phyloP scores from a whole-genome alignment of 2,797 vertebrate species.

The Etheostoma nigrum region DNA sequence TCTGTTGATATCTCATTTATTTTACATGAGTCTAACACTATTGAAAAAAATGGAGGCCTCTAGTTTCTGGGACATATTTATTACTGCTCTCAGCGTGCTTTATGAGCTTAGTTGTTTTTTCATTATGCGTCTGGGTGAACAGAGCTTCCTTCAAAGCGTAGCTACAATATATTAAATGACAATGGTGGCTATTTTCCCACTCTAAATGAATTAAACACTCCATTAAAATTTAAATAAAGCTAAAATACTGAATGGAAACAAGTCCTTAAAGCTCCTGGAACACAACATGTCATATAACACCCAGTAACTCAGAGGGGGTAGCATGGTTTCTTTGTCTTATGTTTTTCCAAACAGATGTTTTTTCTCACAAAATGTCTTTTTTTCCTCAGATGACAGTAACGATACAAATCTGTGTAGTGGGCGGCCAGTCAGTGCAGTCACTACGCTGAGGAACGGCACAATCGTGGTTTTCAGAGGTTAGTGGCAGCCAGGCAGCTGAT shows the following conservation, averaged over 20 bases:
- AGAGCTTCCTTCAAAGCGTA: conserved; percentile 8
- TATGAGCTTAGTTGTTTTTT: conserved; percentile 38
- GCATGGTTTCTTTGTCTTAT: neutral
- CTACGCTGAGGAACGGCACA: conserved; percentile 92
- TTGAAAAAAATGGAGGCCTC: conserved; percentile 15
- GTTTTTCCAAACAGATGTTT: conserved; percentile 13
- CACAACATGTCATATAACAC: conserved; percentile 2
- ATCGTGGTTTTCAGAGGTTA: conserved; percentile 93
- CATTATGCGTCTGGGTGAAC: conserved; percentile 23
- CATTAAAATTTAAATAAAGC: conserved; percentile 20
- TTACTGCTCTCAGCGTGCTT: conserved; percentile 12
- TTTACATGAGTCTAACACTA: neutral
- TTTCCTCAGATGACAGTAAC: conserved; percentile 81
- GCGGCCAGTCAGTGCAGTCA: conserved; percentile 87
- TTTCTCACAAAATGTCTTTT: conserved; percentile 22
- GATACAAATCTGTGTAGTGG: conserved; percentile 92
- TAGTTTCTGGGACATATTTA: conserved; percentile 1
- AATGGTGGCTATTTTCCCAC: conserved; percentile 28
- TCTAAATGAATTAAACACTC: conserved; percentile 23
- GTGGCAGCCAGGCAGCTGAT: conserved; percentile 30
- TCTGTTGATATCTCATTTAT: neutral
- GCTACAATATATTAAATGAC: conserved; percentile 22
- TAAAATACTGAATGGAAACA: neutral
- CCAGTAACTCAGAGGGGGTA: neutral
- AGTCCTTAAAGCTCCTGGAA: conserved; percentile 1